phyloP scores from a whole-genome alignment of 1,140 invertebrate genomes.

The Monochamus saltuarius region DNA sequence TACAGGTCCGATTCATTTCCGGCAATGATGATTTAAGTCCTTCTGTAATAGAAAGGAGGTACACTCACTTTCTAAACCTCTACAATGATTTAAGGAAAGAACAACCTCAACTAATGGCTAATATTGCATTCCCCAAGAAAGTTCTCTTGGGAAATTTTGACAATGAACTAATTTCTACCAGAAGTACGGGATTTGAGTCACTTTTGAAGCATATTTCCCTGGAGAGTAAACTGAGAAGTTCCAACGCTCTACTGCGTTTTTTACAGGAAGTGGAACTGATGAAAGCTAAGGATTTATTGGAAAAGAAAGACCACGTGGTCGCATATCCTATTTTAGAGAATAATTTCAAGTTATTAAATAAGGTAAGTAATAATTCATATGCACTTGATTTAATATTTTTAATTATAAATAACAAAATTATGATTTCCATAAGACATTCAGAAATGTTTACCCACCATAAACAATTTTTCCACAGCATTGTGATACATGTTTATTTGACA shows the following conservation, averaged over 20 bases:
- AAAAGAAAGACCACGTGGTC: conserved; percentile 62
- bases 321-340: conserved; percentile 68
- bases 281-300: conserved; percentile 62
- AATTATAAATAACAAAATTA: neutral
- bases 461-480: neutral
- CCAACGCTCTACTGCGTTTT: conserved; percentile 64
- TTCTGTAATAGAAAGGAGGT: conserved; percentile 68
- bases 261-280: conserved; percentile 67
- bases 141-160: conserved; percentile 74
- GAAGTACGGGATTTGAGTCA: conserved; percentile 71
- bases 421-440: neutral
- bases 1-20: conserved; percentile 59
- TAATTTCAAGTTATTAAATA: conserved; percentile 71
- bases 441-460: neutral
- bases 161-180: conserved; percentile 65
- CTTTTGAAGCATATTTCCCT: conserved; percentile 63
- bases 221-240: conserved; percentile 61
- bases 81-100: conserved; percentile 64
- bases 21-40: conserved; percentile 58
- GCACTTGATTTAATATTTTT: neutral
- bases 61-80: conserved; percentile 73
- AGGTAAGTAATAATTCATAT: conserved; percentile 48
- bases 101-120: conserved; percentile 59
- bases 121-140: conserved; percentile 72
- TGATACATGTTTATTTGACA: conserved; percentile 36